A percentile compares a stretch with the other conserved stretches of the same genome.
phyloP scores from a whole-genome alignment of 2,888 invertebrate species.

The Schrankia costaestrigalis region DNA sequence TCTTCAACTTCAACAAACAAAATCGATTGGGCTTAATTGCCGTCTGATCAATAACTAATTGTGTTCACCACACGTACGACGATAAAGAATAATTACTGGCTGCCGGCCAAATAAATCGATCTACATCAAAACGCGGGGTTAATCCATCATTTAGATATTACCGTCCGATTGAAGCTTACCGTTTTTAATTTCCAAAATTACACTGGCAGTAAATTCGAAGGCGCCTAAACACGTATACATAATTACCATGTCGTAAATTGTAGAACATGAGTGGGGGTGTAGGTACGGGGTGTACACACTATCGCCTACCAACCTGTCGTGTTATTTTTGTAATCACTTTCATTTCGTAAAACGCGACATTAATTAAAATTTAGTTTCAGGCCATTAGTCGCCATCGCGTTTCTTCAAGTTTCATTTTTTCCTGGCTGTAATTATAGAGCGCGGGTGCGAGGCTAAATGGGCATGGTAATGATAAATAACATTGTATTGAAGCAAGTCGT shows the following conservation, averaged over 20 bases:
- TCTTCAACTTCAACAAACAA: conserved; percentile 79
- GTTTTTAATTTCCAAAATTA: conserved; percentile 81
- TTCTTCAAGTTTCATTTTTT: conserved; percentile 77
- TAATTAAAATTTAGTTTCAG: conserved; percentile 82
- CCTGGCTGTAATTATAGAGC: conserved; percentile 71
- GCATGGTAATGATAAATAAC: conserved; percentile 77
- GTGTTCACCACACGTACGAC: conserved; percentile 77
- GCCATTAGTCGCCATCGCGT: conserved; percentile 78
- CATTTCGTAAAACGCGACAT: conserved; percentile 79
- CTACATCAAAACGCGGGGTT: conserved; percentile 77
- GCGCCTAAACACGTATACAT: conserved; percentile 70
- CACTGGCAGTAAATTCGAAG: conserved; percentile 56
- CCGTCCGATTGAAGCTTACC: conserved; percentile 74
- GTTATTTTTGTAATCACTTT: conserved; percentile 79
- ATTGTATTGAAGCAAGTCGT: conserved; percentile 71
- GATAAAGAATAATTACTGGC: conserved; percentile 80
- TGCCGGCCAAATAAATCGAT: conserved; percentile 79
- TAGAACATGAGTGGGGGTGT: conserved; percentile 61
- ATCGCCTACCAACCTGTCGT: conserved; percentile 65
- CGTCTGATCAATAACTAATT: conserved; percentile 80
- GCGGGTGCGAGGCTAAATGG: conserved; percentile 75
- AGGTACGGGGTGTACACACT: conserved; percentile 48
- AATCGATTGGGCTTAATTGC: conserved; percentile 79
- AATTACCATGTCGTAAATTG: conserved; percentile 76
- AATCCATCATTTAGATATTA: conserved; percentile 81